These are phyloP conservation scores for Andrena dorsata DNA, from an alignment of 2,888 invertebrate genomes.

Conservation along the genomic window DNA sequence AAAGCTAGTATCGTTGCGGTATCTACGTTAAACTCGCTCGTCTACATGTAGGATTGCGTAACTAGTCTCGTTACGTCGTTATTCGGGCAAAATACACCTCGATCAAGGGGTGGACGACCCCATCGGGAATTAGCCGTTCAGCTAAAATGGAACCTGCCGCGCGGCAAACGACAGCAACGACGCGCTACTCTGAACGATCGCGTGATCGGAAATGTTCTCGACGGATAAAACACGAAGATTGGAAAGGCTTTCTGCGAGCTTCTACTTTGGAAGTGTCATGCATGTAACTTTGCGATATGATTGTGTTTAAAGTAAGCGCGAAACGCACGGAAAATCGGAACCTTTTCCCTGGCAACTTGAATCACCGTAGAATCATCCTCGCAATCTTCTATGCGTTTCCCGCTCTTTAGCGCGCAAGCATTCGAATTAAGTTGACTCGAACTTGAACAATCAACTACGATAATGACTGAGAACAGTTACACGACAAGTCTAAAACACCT, in stretches of 20 bases:
- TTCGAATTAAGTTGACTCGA: background rate
- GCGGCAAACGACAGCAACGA: too few relatives aligned
- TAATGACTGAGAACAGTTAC: constrained; percentile 15
- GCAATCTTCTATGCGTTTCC: background rate
- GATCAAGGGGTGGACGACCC: background rate
- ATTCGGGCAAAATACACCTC: constrained; percentile 14
- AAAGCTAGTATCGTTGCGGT: constrained; percentile 42
- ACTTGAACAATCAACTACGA: constrained; percentile 17
- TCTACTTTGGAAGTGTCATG: constrained; percentile 29
- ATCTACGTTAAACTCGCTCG: constrained; percentile 38
- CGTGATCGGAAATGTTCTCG: too few relatives aligned
- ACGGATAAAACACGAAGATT: background rate
- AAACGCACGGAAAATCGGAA: background rate
- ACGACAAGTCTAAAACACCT: constrained; percentile 10
- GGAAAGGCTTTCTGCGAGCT: constrained; percentile 7
- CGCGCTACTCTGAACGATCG: too few relatives aligned
- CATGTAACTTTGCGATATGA: constrained; percentile 13
- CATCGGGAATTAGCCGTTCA: background rate
- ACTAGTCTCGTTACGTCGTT: constrained; percentile 60
- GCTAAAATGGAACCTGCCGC: too few relatives aligned
- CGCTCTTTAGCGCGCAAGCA: background rate
- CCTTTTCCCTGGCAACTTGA: background rate
- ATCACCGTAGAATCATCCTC: background rate
- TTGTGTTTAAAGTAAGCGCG: background rate
- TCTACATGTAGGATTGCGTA: constrained; percentile 45